phyloP scores from a whole-genome alignment of 2,797 vertebrate genomes.

The Macroramphosus scolopax region DNA sequence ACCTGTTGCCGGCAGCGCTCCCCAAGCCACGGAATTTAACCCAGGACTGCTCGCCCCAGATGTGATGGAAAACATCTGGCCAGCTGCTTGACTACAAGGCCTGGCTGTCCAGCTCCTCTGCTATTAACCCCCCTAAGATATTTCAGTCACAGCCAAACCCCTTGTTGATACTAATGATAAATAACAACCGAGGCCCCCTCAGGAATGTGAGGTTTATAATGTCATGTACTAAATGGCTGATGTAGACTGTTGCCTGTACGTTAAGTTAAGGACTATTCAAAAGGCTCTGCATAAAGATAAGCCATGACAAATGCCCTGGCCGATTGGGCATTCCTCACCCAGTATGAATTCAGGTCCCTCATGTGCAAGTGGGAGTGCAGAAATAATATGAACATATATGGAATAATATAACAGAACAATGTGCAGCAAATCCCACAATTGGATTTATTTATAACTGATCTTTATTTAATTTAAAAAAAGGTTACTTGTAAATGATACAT shows the following conservation, averaged over 20 bases:
- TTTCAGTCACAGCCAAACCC: constrained; percentile 6
- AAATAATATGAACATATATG: no score
- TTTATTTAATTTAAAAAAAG: constrained; percentile 77
- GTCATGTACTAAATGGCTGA: constrained; percentile 4
- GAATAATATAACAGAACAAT: no score
- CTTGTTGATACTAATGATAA: constrained; percentile 41
- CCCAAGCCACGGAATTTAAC: constrained; percentile 84
- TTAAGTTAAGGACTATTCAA: no score
- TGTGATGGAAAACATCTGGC: constrained; percentile 93
- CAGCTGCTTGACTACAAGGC: constrained; percentile 59
- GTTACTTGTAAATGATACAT: constrained; percentile 77
- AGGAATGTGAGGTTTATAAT: constrained; percentile 23
- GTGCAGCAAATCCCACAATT: no score
- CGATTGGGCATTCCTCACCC: constrained; percentile 3
- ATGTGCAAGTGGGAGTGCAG: no score
- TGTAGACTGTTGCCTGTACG: no score
- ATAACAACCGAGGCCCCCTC: constrained; percentile 13
- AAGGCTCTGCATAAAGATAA: no score
- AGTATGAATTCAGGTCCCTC: not conserved
- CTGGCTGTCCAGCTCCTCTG: constrained; percentile 22
- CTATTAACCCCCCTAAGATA: constrained; percentile 5
- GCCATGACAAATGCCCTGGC: no score
- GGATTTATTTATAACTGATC: constrained; percentile 65
- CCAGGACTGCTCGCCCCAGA: constrained; percentile 84
- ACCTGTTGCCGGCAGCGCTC: constrained; percentile 86